phyloP scores from a whole-genome alignment of 2,888 invertebrate genomes.

The Hedychridium roseum region DNA sequence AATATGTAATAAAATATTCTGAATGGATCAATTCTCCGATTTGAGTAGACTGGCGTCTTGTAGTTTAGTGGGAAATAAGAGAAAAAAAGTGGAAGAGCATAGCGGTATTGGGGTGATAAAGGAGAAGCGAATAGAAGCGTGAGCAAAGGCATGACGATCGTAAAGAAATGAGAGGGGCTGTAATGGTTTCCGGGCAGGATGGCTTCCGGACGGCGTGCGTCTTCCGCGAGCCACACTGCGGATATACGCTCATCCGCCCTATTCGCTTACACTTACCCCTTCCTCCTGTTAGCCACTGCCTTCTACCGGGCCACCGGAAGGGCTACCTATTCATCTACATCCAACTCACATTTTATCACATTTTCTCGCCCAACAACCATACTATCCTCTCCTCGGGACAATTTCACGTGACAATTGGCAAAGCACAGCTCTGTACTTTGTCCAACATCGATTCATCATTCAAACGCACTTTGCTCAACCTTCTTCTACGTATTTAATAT shows the following conservation, averaged over 20 bases:
- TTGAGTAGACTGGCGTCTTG: too few relatives aligned
- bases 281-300: conserved; percentile 41
- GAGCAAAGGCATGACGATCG: conserved; percentile 61
- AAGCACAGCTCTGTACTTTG: background rate
- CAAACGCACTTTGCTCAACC: too few relatives aligned
- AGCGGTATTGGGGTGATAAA: too few relatives aligned
- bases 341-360: conserved; percentile 15
- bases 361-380: too few relatives aligned
- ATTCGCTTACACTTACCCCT: too few relatives aligned
- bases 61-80: too few relatives aligned
- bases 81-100: too few relatives aligned
- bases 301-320: conserved; percentile 41
- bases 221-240: conserved; percentile 48
- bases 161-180: conserved; percentile 63
- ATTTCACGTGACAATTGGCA: background rate
- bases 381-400: background rate
- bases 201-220: conserved; percentile 61
- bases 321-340: conserved; percentile 44
- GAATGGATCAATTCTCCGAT: too few relatives aligned
- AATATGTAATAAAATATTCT: too few relatives aligned
- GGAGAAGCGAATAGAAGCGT: too few relatives aligned
- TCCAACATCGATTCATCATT: background rate
- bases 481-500: too few relatives aligned
- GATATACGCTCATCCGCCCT: conserved; percentile 32
- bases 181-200: conserved; percentile 61